Evolutionary conservation across 2,113 vertebrate genomes (phyloP).

Genomic region (Paradoxurus hermaphroditus): DNA sequence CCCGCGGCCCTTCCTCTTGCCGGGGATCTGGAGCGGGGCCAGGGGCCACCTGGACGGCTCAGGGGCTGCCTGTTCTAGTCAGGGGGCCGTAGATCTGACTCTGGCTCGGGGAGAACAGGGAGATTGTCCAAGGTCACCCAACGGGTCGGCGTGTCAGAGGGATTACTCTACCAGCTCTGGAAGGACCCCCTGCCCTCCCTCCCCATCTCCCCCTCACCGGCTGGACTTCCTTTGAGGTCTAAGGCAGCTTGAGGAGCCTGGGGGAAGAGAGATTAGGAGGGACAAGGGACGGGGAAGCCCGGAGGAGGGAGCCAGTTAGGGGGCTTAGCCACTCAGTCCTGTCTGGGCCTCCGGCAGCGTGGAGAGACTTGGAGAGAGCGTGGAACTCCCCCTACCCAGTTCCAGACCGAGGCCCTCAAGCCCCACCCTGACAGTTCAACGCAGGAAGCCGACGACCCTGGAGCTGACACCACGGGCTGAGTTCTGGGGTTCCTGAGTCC

Average conservation of each 20-base stretch:
- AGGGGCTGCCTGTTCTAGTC: background rate
- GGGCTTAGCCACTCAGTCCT: background rate
- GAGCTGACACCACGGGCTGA: background rate
- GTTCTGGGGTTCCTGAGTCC: background rate
- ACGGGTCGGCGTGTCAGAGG: background rate
- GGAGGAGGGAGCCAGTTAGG: background rate
- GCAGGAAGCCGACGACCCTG: background rate
- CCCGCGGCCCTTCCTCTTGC: background rate
- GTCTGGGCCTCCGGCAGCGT: background rate
- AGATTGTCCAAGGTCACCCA: slow-evolving; percentile 2
- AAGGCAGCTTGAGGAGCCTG: background rate
- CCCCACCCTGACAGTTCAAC: background rate
- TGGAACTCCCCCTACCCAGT: background rate
- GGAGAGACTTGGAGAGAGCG: background rate
- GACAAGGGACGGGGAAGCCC: background rate
- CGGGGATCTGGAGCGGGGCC: background rate
- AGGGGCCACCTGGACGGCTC: background rate
- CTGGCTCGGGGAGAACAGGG: background rate
- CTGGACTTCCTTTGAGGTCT: background rate
- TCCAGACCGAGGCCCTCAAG: background rate
- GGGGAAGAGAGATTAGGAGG: too few relatives aligned
- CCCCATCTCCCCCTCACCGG: background rate
- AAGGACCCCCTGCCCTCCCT: background rate
- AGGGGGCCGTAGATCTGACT: background rate
- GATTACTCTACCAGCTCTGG: background rate